phyloP scores from a whole-genome alignment of 2,797 vertebrate genomes.

The Enteromius viviparus region DNA sequence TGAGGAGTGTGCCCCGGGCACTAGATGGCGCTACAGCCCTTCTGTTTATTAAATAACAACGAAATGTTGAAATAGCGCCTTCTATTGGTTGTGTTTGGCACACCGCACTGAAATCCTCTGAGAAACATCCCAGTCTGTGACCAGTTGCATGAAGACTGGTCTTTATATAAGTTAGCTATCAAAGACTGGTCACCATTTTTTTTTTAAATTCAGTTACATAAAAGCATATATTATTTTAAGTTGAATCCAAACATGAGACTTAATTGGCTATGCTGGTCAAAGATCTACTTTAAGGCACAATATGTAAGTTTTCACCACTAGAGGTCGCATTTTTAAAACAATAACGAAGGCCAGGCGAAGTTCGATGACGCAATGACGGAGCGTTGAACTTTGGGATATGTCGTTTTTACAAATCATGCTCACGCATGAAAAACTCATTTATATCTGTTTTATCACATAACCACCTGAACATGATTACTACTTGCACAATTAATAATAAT shows the following conservation, averaged over 20 bases:
- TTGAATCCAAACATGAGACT: background rate
- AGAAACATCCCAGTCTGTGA: background rate
- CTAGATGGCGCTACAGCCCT: background rate
- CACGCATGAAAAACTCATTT: too few species aligned
- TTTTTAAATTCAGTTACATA: background rate
- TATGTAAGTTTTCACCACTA: too few species aligned
- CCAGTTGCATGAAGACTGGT: background rate
- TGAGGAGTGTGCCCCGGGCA: background rate
- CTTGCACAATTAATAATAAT: too few species aligned
- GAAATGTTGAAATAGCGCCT: background rate
- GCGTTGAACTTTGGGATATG: too few species aligned
- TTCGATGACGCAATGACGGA: too few species aligned
- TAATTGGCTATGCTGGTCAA: background rate
- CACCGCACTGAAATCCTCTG: background rate
- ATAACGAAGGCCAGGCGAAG: too few species aligned
- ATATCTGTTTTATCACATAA: too few species aligned
- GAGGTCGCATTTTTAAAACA: too few species aligned
- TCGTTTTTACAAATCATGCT: too few species aligned
- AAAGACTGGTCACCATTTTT: background rate
- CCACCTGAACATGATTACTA: too few species aligned
- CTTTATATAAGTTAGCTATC: background rate
- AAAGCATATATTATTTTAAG: background rate
- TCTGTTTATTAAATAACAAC: background rate
- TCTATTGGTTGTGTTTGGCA: background rate
- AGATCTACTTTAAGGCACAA: too few species aligned